Evolutionary conservation across 2,888 invertebrate genomes (phyloP), one percentile per base, ranked within the genome.

Genomic region (Andrena camellia): DNA sequence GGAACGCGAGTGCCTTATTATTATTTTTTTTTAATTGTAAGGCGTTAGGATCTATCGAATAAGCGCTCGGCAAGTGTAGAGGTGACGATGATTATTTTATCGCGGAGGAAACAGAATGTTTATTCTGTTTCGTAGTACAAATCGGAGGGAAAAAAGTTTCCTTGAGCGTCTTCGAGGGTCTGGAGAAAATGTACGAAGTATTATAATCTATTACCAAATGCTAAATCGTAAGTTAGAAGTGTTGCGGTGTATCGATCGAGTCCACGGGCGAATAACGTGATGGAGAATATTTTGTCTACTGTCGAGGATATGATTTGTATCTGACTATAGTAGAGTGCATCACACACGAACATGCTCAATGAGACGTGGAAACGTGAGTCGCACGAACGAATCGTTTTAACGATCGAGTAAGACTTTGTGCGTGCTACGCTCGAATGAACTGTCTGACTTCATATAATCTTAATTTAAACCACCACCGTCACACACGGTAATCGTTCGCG

Each of bases 171-270:
- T 67, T 66, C n/a, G 66, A 70, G 59, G 23, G 50, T 67, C 48
- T 33, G 35, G 60, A 33, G 57, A 31, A 62, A 68, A 73, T 17
- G 13, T 68, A 64, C 42, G 17, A 80, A 78, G 82, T 83, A 83
- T 80, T 83, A 80, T 80, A 72, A 80, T 64, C 68, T 69, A 72
- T 76, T 59, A 80, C 63, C 82, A 80, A 83, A 73, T 60, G 33
- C 31, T 82, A 74, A 72, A 67, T 64, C 52, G n/a, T 81, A 73
- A 81, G 63, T 35, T 81, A 76, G 64, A 6, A 31, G 7, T 63
- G 3, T 52, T 62, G 20, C 54, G 57, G 54, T 31, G 33, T 67
- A 69, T 35, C 59, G n/a, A 26, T 70, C 23, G 64, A 54, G 62
- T 67, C 62, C 62, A 67, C 26, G 60, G 60, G 29, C 62, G n/a